Percentiles rank a stretch among this genome's conserved stretches.
Conservation (phyloP, 2,888 invertebrate species). For the Tiphia femorata region DNA sequence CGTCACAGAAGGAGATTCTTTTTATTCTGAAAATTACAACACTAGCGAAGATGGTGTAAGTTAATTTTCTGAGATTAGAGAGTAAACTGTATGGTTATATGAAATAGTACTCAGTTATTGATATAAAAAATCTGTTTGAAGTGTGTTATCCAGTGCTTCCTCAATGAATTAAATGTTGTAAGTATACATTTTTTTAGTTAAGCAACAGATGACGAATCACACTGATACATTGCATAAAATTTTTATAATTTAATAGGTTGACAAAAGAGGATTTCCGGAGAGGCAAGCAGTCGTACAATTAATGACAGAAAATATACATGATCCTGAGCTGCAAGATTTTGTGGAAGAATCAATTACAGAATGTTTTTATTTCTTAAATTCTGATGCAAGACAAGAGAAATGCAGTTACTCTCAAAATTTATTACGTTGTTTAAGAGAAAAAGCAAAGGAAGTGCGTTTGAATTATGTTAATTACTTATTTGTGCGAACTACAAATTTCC, state of each 20-base stretch:
- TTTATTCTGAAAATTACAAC: too few species aligned
- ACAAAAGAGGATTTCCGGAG: constrained; percentile 76
- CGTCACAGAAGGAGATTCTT: too few species aligned
- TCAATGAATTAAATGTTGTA: constrained; percentile 79
- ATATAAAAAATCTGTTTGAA: constrained; percentile 37
- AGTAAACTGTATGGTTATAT: not conserved
- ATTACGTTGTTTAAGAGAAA: constrained; percentile 78
- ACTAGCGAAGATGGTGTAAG: not conserved
- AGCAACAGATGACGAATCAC: too few species aligned
- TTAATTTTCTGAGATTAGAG: too few species aligned
- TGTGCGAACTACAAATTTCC: not conserved
- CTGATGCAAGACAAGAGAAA: constrained; percentile 69
- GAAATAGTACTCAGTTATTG: constrained; percentile 4
- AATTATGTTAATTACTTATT: not conserved
- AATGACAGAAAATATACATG: constrained; percentile 75
- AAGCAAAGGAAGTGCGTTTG: constrained; percentile 72
- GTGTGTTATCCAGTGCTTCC: constrained; percentile 79
- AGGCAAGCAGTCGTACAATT: constrained; percentile 74
- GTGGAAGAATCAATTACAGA: constrained; percentile 79
- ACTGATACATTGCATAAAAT: not conserved
- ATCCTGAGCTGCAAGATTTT: constrained; percentile 77
- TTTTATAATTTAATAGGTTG: constrained; percentile 68
- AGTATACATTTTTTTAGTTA: constrained; percentile 32
- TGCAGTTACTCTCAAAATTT: constrained; percentile 78
- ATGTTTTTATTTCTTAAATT: constrained; percentile 76